Base-by-base conservation (phyloP, 2,113 vertebrate genomes). In the Uria aalge region DNA sequence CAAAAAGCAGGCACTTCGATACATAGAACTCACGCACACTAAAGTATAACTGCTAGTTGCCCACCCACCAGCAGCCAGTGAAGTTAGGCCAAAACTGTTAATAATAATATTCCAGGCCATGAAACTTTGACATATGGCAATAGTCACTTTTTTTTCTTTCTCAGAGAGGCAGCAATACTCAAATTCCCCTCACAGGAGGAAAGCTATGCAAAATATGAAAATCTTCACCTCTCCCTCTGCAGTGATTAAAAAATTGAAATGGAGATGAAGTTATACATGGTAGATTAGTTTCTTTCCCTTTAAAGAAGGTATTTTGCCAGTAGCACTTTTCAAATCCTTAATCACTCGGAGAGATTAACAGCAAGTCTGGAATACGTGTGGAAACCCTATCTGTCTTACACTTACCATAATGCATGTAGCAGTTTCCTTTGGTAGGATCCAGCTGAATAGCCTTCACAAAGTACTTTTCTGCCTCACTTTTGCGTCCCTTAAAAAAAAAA, bases 321-420 rank as follows among this genome's bases (percentile, higher is more conserved):
- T 36, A 92, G 60, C 81, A 76, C 29, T 76, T 81, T 82, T 88
- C 41, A 87, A 92, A 91, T 50, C 56, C 80, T 91, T 94, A 96
- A 91, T 95, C 66, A 94, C 71, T 90, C 23, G 14, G 82, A 72
- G 72, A 88, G 60, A 95, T 85, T 67, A 96, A 81, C 50, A 86
- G 55, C 74, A 90, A 93, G n/a, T 68, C 74, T 92, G 81, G 88
- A 95, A 86, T 67, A 84, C 0, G 2, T 34, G 55, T 90, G 63
- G 82, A 96, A 96, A 94, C 59, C 21, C 62, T 94, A 95, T 94
- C 71, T 90, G 62, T 92, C 69, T 66, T 57, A 48, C 96, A 98
- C 99, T 88, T 97, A 99, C 99, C 99, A 88, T 99, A 99, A 98
- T 99, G 99, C 99, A 99, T 99, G 97, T 99, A 99, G 98, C 99